phyloP scores from a whole-genome alignment of 2,113 vertebrate genomes.

The Carlito syrichta region DNA sequence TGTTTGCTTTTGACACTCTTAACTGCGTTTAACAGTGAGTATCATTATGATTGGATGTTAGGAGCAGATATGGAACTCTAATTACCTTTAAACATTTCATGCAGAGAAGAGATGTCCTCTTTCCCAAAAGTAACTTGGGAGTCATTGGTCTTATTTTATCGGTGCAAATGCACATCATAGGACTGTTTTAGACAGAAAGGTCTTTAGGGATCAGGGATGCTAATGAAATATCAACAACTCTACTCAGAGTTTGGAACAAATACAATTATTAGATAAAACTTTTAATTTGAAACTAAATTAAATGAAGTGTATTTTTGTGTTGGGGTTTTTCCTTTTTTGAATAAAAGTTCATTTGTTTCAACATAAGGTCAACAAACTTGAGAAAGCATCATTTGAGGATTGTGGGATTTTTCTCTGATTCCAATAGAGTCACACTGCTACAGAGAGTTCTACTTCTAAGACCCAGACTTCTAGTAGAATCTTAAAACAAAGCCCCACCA shows the following conservation, averaged over 20 bases:
- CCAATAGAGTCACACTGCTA: background rate
- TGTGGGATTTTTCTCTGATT: background rate
- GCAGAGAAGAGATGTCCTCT: background rate
- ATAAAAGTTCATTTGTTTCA: background rate
- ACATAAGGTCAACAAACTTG: background rate
- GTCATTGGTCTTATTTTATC: background rate
- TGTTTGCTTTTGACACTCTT: background rate
- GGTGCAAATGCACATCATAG: background rate
- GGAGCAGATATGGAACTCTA: background rate
- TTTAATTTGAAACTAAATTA: constrained; percentile 28
- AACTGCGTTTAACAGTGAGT: background rate
- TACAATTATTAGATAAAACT: background rate
- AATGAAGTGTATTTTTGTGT: background rate
- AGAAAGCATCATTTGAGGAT: background rate
- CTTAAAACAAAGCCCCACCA: background rate
- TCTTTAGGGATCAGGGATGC: background rate
- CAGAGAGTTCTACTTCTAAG: background rate
- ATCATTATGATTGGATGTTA: background rate
- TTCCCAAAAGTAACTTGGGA: background rate
- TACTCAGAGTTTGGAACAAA: background rate
- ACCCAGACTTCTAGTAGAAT: background rate
- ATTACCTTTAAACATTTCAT: background rate
- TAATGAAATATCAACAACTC: background rate
- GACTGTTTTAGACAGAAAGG: background rate
- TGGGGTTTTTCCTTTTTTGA: background rate